Conservation (phyloP, 2,888 invertebrate species). For the Drepanosiphum platanoidis region DNA sequence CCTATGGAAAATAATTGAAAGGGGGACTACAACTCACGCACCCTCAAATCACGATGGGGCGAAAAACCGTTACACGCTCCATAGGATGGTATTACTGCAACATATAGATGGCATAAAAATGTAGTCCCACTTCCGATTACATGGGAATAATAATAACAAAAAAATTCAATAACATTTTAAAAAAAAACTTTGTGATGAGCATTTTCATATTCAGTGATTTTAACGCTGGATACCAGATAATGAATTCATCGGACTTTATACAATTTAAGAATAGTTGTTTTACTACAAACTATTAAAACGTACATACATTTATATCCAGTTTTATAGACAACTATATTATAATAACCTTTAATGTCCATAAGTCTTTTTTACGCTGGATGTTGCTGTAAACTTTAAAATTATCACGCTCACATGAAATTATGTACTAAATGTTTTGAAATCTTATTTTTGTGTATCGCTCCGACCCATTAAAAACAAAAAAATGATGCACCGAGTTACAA, state of each 20-base stretch:
- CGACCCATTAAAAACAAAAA: too few species aligned
- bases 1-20: slow-evolving; percentile 59
- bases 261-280: too few species aligned
- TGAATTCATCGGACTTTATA: too few species aligned
- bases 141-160: neutral
- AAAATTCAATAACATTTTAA: neutral
- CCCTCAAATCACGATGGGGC: slow-evolving; percentile 62
- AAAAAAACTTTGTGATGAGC: neutral
- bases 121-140: neutral
- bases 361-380: too few species aligned
- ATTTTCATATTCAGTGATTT: neutral
- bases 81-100: slow-evolving; percentile 14
- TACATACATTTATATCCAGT: too few species aligned
- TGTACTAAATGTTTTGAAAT: too few species aligned
- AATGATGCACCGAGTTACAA: too few species aligned
- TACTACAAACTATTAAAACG: neutral
- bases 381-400: too few species aligned
- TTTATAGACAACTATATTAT: too few species aligned
- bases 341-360: too few species aligned
- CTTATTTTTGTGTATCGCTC: too few species aligned
- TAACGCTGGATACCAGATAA: slow-evolving; percentile 24
- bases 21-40: slow-evolving; percentile 44
- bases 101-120: neutral
- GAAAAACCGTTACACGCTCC: slow-evolving; percentile 59
- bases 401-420: too few species aligned